These are phyloP conservation scores for Silvanus unidentatus DNA, from an alignment of 2,888 invertebrate species.

Conservation along the genomic window DNA sequence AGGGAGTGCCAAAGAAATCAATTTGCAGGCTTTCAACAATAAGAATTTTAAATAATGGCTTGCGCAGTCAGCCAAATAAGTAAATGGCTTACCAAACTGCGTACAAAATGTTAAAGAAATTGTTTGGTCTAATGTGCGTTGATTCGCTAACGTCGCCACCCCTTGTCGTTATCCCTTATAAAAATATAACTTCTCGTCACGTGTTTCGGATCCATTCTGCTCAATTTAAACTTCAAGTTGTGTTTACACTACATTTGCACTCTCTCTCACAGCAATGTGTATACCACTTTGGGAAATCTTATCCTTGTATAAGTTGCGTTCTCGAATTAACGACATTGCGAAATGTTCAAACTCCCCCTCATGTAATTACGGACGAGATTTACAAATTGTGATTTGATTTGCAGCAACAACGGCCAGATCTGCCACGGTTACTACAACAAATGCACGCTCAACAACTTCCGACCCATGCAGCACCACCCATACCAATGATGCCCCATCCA, in stretches of 20 bases:
- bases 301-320: constrained; percentile 32
- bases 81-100: constrained; percentile 2
- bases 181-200: constrained; percentile 46
- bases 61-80: constrained; percentile 28
- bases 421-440: constrained; percentile 79
- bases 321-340: constrained; percentile 29
- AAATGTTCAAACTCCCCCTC: too few relatives aligned
- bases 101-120: constrained; percentile 2
- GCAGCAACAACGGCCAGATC: constrained; percentile 81
- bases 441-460: constrained; percentile 88
- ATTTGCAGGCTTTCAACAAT: constrained; percentile 43
- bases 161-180: constrained; percentile 29
- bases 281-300: constrained; percentile 17
- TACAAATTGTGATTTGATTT: constrained; percentile 33
- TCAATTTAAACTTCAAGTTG: constrained; percentile 44
- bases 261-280: constrained; percentile 25
- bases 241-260: constrained; percentile 45
- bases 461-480: constrained; percentile 67
- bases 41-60: constrained; percentile 45
- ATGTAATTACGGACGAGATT: too few relatives aligned
- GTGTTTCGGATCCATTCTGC: constrained; percentile 43
- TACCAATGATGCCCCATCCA: constrained; percentile 65
- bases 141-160: too few relatives aligned
- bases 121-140: constrained; percentile 3
- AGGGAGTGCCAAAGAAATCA: constrained; percentile 40